phyloP scores from a whole-genome alignment of 2,113 vertebrate species.

The Eupsittula cactorum region DNA sequence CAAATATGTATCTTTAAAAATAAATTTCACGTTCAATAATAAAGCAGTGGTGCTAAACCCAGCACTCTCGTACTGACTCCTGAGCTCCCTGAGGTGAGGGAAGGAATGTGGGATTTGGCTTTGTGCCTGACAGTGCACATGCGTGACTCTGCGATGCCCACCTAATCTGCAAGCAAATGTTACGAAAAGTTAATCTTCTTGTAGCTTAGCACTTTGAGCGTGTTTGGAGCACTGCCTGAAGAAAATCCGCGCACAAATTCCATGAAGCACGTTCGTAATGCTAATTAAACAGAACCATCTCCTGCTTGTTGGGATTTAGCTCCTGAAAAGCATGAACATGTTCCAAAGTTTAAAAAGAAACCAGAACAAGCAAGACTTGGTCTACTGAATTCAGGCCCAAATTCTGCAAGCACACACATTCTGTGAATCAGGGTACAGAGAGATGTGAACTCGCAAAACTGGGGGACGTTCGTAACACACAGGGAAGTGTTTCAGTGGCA shows the following conservation, averaged over 20 bases:
- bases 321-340: not conserved
- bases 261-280: not conserved
- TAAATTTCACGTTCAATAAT: not conserved
- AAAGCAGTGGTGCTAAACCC: conserved; percentile 21
- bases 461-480: not conserved
- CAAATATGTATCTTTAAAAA: conserved; percentile 1
- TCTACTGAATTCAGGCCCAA: not conserved
- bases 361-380: not conserved
- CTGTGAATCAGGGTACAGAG: not conserved
- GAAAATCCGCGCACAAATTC: not conserved
- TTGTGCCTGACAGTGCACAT: not conserved
- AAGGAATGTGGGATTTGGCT: conserved; percentile 16
- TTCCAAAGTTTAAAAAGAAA: not conserved
- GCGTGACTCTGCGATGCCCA: not conserved
- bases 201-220: not conserved
- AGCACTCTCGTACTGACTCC: not conserved
- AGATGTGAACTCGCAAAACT: not conserved
- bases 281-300: not conserved
- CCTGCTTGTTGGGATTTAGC: not conserved
- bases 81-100: not conserved
- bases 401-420: not conserved
- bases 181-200: conserved; percentile 14
- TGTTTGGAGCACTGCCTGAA: not conserved
- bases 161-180: conserved; percentile 12
- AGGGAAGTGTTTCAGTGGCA: not conserved